phyloP scores from a whole-genome alignment of 2,888 invertebrate species.

The Tetranychus piercei region DNA sequence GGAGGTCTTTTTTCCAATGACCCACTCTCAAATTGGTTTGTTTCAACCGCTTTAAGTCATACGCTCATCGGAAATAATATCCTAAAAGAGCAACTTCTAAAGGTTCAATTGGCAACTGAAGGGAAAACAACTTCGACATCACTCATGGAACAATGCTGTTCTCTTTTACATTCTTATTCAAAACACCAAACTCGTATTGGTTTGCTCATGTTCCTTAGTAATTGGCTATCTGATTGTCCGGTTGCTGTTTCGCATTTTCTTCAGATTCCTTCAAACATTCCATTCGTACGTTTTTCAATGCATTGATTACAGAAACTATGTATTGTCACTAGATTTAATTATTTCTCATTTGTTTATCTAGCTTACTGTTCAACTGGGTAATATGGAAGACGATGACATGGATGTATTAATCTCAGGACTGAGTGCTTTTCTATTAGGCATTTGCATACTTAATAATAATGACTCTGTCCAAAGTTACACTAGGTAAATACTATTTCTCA shows the following conservation, averaged over 20 bases:
- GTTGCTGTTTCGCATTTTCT: constrained; percentile 65
- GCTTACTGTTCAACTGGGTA: constrained; percentile 39
- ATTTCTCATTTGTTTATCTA: constrained; percentile 30
- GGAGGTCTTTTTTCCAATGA: constrained; percentile 76
- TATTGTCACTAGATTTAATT: constrained; percentile 18
- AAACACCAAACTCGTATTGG: constrained; percentile 69
- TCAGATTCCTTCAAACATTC: constrained; percentile 55
- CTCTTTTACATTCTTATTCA: constrained; percentile 55
- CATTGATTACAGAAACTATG: background rate
- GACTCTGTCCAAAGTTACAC: constrained; percentile 55
- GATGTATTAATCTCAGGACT: constrained; percentile 71
- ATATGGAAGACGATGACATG: constrained; percentile 65
- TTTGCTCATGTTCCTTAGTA: constrained; percentile 67
- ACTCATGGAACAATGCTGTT: constrained; percentile 67
- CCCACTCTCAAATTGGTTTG: constrained; percentile 82
- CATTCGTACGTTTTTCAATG: constrained; percentile 41
- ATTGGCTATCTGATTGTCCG: constrained; percentile 69
- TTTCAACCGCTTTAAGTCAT: constrained; percentile 73
- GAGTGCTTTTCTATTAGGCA: constrained; percentile 75
- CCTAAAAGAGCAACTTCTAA: constrained; percentile 64
- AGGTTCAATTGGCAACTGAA: constrained; percentile 72
- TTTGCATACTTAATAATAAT: constrained; percentile 75
- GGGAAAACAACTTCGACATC: constrained; percentile 67
- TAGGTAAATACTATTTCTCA: constrained; percentile 32
- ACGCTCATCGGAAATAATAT: constrained; percentile 57